Percentiles rank a stretch among this genome's conserved stretches.
Conservation (phyloP, 1,140 invertebrate genomes). For the Cephus cinctus region DNA sequence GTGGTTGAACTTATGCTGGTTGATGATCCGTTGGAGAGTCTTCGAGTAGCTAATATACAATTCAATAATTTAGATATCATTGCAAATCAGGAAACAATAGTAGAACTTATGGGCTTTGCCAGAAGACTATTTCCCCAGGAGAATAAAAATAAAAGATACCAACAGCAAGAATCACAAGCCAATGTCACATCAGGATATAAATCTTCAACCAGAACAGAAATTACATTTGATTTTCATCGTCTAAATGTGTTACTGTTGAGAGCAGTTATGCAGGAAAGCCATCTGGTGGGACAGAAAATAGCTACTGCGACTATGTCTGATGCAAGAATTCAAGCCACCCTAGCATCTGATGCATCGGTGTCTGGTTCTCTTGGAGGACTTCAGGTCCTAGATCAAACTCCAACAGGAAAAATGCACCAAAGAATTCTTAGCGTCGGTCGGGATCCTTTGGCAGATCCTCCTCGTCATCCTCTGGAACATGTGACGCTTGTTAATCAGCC, state of each 20-base stretch:
- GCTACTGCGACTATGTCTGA: slow-evolving; percentile 89
- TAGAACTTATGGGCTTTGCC: slow-evolving; percentile 86
- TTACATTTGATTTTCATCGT: slow-evolving; percentile 90
- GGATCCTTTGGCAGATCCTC: slow-evolving; percentile 63
- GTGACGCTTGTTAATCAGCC: slow-evolving; percentile 28
- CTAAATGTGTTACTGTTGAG: slow-evolving; percentile 84
- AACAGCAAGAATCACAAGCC: slow-evolving; percentile 38
- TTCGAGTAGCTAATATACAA: slow-evolving; percentile 81
- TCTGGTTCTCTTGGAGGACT: slow-evolving; percentile 87
- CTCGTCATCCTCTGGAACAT: slow-evolving; percentile 33
- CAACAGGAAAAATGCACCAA: slow-evolving; percentile 80
- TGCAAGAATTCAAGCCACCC: slow-evolving; percentile 84
- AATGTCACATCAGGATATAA: slow-evolving; percentile 36
- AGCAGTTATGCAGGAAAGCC: slow-evolving; percentile 71
- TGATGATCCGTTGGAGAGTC: slow-evolving; percentile 61
- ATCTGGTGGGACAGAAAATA: slow-evolving; percentile 79
- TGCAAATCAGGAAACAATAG: slow-evolving; percentile 94
- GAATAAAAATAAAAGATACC: slow-evolving; percentile 34
- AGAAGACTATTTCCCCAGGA: slow-evolving; percentile 68
- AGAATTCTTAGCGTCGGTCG: slow-evolving; percentile 83
- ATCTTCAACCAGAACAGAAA: slow-evolving; percentile 63
- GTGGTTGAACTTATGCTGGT: slow-evolving; percentile 78
- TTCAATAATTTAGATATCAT: slow-evolving; percentile 96
- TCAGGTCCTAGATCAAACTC: slow-evolving; percentile 86
- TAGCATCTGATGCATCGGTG: slow-evolving; percentile 65